These are phyloP conservation scores for Tridacna gigas DNA, from an alignment of 2,888 invertebrate species.

Conservation along the genomic window DNA sequence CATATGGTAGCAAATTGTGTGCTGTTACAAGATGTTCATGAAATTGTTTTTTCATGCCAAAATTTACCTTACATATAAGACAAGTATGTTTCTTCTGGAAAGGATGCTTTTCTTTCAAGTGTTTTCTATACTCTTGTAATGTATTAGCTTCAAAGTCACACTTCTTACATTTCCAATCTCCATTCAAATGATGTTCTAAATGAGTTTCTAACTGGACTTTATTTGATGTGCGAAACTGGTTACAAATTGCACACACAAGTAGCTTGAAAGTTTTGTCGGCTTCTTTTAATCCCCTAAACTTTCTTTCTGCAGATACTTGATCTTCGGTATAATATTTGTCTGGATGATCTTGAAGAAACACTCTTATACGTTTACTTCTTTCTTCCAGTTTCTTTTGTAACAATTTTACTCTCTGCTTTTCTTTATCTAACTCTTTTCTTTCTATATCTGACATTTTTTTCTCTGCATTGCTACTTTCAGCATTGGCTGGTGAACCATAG, in stretches of 20 bases:
- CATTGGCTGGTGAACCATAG: too few relatives aligned
- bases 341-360: constrained; percentile 22
- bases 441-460: background rate
- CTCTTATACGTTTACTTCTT: constrained; percentile 3
- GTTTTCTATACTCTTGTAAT: background rate
- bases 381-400: background rate
- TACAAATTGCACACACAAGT: constrained; percentile 28
- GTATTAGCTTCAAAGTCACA: constrained; percentile 13
- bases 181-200: constrained; percentile 39
- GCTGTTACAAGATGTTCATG: constrained; percentile 41
- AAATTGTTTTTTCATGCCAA: background rate
- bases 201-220: constrained; percentile 26
- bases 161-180: constrained; percentile 20
- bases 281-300: constrained; percentile 10
- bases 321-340: constrained; percentile 23
- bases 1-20: constrained; percentile 37
- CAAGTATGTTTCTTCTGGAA: background rate
- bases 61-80: background rate
- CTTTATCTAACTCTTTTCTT: background rate
- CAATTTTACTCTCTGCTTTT: background rate
- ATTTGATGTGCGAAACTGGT: constrained; percentile 12
- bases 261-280: constrained; percentile 14
- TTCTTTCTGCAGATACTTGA: constrained; percentile 2
- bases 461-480: background rate
- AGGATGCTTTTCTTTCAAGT: constrained; percentile 3